Base-by-base conservation (phyloP, 2,888 invertebrate genomes). In the Drosophila quasianomalipes region DNA sequence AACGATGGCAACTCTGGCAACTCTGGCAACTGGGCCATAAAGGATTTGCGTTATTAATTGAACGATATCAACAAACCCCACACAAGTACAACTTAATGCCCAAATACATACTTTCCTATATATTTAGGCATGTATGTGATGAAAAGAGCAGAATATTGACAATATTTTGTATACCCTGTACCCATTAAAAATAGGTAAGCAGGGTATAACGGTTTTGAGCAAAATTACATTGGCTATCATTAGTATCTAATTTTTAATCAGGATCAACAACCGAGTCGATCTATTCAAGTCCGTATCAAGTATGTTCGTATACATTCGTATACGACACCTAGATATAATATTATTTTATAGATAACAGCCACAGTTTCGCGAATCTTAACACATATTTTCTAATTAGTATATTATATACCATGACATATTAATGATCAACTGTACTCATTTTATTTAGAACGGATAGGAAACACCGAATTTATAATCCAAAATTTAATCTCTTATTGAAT, bases 21-120 rank as follows among this genome's bases (percentile, higher is more conserved):
- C 78, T 84, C 73, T 71, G 73, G 70, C 65, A 82, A 80, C 78
- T 84, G 84, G 64, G 75, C 82, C 82, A 81, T 70, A 84, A 86
- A 81, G 87, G 84, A 84, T 86, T 86, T 84, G 74, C 76, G 71
- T 81, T 84, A 87, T 84, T 84, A 84, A 84, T 84, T 84, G 78
- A 82, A 82, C 74, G 70, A 60, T 76, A 84, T 54, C 44, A 59
- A 31, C 64, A 58, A 49, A 64, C 58, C 52, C 54, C 51, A 58
- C 30, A 44, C 52, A 57, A 51, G 41, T 41, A 47, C 69, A 30
- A 52, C 53, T 47, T 58, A 57, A 72, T 72, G 41, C 74, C 28
- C 53, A 37, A 35, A 57, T 35, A 28, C 33, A 44, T 52, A 49
- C 26, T 10, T 37, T 26, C 9, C 14, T n/a, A 35, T 37, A 26